phyloP scores from a whole-genome alignment of 2,888 invertebrate species.

The Calameuta pallipes region DNA sequence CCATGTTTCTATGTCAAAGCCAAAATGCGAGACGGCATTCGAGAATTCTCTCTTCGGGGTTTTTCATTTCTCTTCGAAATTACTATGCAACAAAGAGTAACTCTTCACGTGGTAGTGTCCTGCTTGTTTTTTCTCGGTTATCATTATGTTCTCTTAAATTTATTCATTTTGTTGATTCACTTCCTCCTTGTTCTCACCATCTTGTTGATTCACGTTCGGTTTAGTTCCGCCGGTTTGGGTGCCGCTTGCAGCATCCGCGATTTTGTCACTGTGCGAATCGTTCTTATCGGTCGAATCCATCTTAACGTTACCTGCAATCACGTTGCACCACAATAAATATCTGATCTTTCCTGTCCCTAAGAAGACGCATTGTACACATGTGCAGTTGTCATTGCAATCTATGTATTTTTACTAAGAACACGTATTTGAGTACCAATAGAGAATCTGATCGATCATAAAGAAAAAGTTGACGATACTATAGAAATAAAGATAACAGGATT shows the following conservation, averaged over 20 bases:
- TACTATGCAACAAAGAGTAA: not conserved
- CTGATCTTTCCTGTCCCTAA: not conserved
- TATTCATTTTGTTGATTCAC: slow-evolving; percentile 64
- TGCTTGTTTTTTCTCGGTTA: not conserved
- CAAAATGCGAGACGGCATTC: not conserved
- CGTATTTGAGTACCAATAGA: not conserved
- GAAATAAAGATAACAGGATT: not conserved
- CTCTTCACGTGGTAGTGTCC: not conserved
- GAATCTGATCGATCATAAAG: not conserved
- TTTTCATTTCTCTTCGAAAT: not conserved
- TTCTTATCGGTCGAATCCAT: slow-evolving; percentile 62
- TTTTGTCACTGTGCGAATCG: slow-evolving; percentile 62
- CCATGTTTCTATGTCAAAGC: not conserved
- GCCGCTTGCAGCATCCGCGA: slow-evolving; percentile 52
- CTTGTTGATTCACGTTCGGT: slow-evolving; percentile 58
- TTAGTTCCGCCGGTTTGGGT: slow-evolving; percentile 55
- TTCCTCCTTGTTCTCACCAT: slow-evolving; percentile 62
- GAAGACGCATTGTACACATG: too few species aligned
- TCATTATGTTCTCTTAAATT: slow-evolving; percentile 21
- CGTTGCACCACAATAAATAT: not conserved
- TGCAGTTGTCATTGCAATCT: not conserved
- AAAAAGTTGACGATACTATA: not conserved
- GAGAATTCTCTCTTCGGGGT: not conserved
- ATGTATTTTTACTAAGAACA: not conserved
- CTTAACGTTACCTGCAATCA: slow-evolving; percentile 59